Base-by-base conservation (phyloP, 2,797 vertebrate species). In the Cryptoprocta ferox region DNA sequence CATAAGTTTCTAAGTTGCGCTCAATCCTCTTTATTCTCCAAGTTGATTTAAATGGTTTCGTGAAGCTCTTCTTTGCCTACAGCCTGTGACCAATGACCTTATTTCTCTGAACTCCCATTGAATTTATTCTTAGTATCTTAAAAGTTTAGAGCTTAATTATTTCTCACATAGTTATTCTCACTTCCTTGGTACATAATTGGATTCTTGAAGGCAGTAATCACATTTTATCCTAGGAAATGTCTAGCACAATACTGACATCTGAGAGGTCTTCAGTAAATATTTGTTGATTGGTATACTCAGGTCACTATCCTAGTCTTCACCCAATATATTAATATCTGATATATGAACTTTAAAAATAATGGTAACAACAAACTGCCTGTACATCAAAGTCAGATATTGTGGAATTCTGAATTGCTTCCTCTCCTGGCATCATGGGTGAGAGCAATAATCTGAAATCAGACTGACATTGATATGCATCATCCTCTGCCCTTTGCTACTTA, bases 141-240 rank as follows among this genome's bases (percentile, higher is more conserved):
- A n/a, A n/a, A 87, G 39, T 84, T 88, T 45, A 71, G 24, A 92
- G 48, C 19, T 90, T 92, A 87, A 94, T 97, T 90, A 42, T 84
- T 96, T 96, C 37, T 95, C 81, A 96, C 35, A 95, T 70, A 85
- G n/a, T 85, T 70, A 75, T 85, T 97, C 32, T 88, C 79, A 97
- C 15, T 96, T 94, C 15, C n/a, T 95, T 91, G 59, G 68, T 71
- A 96, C 75, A 76, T 95, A 96, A 96, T 61, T 95, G 10, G 32
- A 88, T 75, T 96, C 45, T 86, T 95, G 26, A 88, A 82, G 68
- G 39, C 50, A 90, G 18, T 26, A 88, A 89, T 73, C 61, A 91
- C 18, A 37, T 61, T 91, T 91, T 89, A 93, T n/a, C 28, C 71
- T 76, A 95, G 85, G 30, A 92, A 88, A 94, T 70, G 26, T 79